Evolutionary conservation across 2,888 invertebrate species (phyloP).

Genomic region (Dryocosmus kuriphilus): DNA sequence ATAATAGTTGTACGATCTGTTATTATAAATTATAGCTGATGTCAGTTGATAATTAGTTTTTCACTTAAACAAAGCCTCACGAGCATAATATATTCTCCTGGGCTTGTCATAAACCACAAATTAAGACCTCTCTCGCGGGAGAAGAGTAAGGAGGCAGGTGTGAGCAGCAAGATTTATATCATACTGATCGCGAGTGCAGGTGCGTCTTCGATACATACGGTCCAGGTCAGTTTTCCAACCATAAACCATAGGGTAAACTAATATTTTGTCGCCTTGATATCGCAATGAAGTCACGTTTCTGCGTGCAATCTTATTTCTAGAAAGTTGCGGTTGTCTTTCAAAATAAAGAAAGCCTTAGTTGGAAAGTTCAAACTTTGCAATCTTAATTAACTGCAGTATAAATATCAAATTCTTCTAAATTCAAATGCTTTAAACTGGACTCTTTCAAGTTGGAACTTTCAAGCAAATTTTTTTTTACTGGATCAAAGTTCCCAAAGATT

Average conservation of each 20-base stretch:
- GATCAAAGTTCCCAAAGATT: neutral
- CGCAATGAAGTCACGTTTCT: neutral
- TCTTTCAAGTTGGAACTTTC: too few relatives aligned
- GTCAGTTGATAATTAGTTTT: constrained; percentile 33
- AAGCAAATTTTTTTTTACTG: neutral
- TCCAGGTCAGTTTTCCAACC: constrained; percentile 21
- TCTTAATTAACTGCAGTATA: neutral
- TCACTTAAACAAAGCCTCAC: constrained; percentile 26
- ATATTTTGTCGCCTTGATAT: constrained; percentile 18
- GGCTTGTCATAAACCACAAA: constrained; percentile 39
- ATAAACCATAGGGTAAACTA: constrained; percentile 26
- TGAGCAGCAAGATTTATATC: constrained; percentile 47
- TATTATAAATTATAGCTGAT: constrained; percentile 4
- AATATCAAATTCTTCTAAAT: neutral
- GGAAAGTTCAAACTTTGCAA: neutral
- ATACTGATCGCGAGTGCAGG: constrained; percentile 46
- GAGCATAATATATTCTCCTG: constrained; percentile 11
- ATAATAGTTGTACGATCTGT: neutral
- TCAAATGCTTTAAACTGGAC: neutral
- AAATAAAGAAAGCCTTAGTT: constrained; percentile 7
- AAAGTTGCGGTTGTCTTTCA: constrained; percentile 9
- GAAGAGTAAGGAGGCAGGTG: constrained; percentile 44
- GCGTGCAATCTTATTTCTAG: constrained; percentile 10
- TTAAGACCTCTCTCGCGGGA: constrained; percentile 31
- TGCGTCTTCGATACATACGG: constrained; percentile 18